Evolutionary conservation across 2,797 vertebrate species (phyloP).

Genomic region (Oophaga sylvatica): DNA sequence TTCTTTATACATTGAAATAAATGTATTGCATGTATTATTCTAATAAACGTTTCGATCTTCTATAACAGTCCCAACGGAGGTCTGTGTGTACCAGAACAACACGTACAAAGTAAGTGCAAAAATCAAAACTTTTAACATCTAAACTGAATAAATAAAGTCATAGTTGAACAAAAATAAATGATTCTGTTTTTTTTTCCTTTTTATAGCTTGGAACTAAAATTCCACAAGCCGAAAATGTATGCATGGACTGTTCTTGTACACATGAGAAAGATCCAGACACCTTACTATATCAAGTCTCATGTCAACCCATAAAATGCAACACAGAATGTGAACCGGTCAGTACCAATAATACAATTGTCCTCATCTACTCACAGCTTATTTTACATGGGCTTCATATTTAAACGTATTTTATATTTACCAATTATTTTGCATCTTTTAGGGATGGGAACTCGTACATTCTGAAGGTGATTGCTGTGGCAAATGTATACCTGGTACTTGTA

Average conservation of each 20-base stretch:
- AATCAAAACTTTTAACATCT: not conserved
- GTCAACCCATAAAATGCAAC: not conserved
- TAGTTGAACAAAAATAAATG: not conserved
- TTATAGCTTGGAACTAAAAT: slow-evolving; percentile 27
- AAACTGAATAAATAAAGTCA: not conserved
- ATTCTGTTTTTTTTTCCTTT: not conserved
- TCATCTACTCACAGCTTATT: not conserved
- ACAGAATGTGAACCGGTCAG: slow-evolving; percentile 33
- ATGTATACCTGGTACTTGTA: slow-evolving; percentile 66
- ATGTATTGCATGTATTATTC: not conserved
- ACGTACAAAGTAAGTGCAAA: slow-evolving; percentile 69
- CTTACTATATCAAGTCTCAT: not conserved
- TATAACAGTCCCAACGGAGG: slow-evolving; percentile 41
- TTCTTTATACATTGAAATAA: not conserved
- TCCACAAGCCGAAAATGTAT: not conserved
- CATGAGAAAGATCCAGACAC: not conserved
- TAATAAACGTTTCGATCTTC: slow-evolving; percentile 41
- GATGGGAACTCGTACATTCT: slow-evolving; percentile 65
- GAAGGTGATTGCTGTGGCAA: slow-evolving; percentile 70
- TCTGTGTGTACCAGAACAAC: slow-evolving; percentile 65
- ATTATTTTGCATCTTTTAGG: slow-evolving; percentile 65
- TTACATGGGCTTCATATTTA: not conserved
- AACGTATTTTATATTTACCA: not conserved
- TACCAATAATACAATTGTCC: not conserved
- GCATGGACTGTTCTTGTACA: slow-evolving; percentile 35